Evolutionary conservation across 2,797 vertebrate genomes (phyloP), one percentile per base, ranked within the genome.

Genomic region (Mycteria americana): DNA sequence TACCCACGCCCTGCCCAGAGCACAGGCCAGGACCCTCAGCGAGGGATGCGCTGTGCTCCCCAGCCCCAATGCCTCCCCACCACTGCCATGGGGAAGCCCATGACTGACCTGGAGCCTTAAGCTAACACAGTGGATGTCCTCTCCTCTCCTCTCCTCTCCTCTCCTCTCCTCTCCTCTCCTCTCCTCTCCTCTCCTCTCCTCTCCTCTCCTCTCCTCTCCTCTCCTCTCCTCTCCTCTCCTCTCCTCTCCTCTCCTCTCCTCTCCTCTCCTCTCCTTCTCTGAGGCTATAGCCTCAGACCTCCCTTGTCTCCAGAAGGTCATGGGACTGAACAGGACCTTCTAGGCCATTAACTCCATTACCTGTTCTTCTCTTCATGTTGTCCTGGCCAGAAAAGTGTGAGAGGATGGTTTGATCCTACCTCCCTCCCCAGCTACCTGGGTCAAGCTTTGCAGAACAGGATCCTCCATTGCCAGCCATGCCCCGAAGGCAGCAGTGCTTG

Each of bases 401-500:
- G 62, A 33, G 46, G 11, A 0, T 0, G 6, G 5, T 62, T n/a
- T 9, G n/a, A 7, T 64, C 6, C 43, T 27, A 25, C 11, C 45
- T 68, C 11, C 33, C 23, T 73, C 19, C 13, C 27, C 48, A 56
- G 2, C 43, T 53, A 8, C 51, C n/a, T 11, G 13, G 7, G 37
- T 28, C n/a, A 50, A 60, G 68, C 19, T 84, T n/a, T 33, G 46
- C 68, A 48, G 54, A 46, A 23, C 35, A 13, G 50, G 18, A 78
- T 23, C 41, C 18, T 62, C n/a, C 33, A 2, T 25, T 10, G 18
- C 48, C 35, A 33, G 18, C 48, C 15, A 4, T 37, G 59, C 18
- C 39, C 16, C 1, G 2, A 13, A 16, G 30, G n/a, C 68, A 74
- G 62, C 57, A n/a, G 39, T 27, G 41, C 17, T 65, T 1, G 0